Evolutionary conservation across 2,797 vertebrate genomes (phyloP).

Genomic region (Paratrypauchen microcephalus): DNA sequence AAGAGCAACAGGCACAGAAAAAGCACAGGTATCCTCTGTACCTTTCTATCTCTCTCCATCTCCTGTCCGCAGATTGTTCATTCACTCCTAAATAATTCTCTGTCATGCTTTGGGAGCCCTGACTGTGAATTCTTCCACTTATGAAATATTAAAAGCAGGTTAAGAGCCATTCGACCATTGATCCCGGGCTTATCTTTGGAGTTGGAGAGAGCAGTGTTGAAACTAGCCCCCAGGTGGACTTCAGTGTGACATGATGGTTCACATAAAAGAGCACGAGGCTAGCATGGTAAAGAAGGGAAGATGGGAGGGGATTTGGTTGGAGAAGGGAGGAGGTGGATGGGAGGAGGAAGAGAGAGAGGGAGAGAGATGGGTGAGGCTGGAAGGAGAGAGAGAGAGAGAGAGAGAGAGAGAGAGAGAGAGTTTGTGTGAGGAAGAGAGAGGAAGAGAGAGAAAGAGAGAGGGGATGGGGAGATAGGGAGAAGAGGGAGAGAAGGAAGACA

Average conservation of each 20-base stretch:
- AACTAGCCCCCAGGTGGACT: conserved; percentile 41
- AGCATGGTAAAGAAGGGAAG: conserved; percentile 51
- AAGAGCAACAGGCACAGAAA: conserved; percentile 41
- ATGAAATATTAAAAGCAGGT: conserved; percentile 67
- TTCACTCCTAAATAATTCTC: conserved; percentile 69
- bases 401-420: no score
- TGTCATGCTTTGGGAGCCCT: conserved; percentile 42
- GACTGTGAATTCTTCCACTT: conserved; percentile 46
- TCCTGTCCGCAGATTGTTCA: conserved; percentile 22
- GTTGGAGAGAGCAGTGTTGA: conserved; percentile 47
- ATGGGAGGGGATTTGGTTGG: conserved; percentile 39
- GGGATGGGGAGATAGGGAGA: no score
- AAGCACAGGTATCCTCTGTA: conserved; percentile 18
- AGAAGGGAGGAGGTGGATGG: conserved; percentile 9
- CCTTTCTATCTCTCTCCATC: conserved; percentile 14
- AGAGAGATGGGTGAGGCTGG: no score
- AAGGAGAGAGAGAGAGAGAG: no score
- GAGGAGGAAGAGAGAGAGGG: no score
- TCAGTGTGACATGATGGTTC: conserved; percentile 38
- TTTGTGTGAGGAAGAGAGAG: no score
- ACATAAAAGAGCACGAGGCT: conserved; percentile 49
- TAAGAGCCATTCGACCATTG: conserved; percentile 47
- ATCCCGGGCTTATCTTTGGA: conserved; percentile 45
- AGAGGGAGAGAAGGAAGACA: no score
- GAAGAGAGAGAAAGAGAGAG: neutral